These are phyloP conservation scores for Enteromius trimaculatus DNA, from an alignment of 2,797 vertebrate genomes.

Conservation along the genomic window DNA sequence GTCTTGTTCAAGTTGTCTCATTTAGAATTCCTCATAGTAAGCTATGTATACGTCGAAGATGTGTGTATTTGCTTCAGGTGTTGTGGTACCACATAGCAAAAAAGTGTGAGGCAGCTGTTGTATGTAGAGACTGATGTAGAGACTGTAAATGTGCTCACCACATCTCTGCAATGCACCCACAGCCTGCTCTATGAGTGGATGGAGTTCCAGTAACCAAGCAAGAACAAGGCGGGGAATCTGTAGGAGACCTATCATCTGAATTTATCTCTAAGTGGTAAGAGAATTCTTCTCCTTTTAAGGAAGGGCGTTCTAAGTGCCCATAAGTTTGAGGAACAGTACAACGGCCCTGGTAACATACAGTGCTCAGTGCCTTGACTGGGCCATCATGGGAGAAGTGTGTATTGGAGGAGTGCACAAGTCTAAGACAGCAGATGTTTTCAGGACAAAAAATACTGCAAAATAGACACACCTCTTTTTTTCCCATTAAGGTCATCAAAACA, in stretches of 20 bases:
- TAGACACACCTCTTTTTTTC: neutral
- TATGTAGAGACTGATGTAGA: too few relatives aligned
- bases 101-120: neutral
- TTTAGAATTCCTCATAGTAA: neutral
- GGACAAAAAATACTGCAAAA: constrained; percentile 5
- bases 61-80: neutral
- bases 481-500: neutral
- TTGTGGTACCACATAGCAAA: neutral
- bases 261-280: neutral
- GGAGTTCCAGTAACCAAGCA: neutral
- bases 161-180: neutral
- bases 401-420: neutral
- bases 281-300: neutral
- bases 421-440: neutral
- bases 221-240: neutral
- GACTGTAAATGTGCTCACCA: constrained; percentile 6
- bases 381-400: neutral
- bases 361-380: neutral
- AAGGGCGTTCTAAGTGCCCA: neutral
- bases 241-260: neutral
- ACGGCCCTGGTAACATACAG: neutral
- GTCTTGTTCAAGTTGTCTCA: neutral
- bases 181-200: neutral
- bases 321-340: neutral
- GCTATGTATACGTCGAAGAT: neutral